These are phyloP conservation scores for Electrophaes corylata DNA, from an alignment of 2,888 invertebrate genomes.

Conservation along the genomic window DNA sequence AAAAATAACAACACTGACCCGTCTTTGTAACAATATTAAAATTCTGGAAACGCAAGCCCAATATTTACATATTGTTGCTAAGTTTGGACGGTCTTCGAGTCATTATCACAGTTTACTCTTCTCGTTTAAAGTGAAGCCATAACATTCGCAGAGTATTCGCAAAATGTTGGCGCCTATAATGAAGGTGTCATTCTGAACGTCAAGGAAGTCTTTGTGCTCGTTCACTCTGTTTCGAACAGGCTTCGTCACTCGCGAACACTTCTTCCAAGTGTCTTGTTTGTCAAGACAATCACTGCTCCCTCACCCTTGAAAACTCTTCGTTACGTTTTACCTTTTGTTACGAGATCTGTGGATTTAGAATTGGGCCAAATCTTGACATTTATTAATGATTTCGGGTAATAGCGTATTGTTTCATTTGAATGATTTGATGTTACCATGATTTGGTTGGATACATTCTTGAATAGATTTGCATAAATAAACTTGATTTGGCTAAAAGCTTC, in stretches of 20 bases:
- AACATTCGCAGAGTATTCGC: slow-evolving; percentile 67
- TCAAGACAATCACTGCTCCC: slow-evolving; percentile 37
- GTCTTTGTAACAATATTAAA: slow-evolving; percentile 39
- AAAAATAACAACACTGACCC: slow-evolving; percentile 8
- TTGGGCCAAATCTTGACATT: slow-evolving; percentile 54
- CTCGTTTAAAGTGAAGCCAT: slow-evolving; percentile 45
- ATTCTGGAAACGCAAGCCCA: slow-evolving; percentile 42
- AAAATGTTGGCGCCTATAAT: slow-evolving; percentile 70
- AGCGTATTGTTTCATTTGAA: slow-evolving; percentile 52
- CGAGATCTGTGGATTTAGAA: slow-evolving; percentile 39
- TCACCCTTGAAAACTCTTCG: slow-evolving; percentile 44
- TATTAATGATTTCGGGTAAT: slow-evolving; percentile 57
- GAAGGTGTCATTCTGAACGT: slow-evolving; percentile 71
- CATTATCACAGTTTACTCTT: slow-evolving; percentile 50
- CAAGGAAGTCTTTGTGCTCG: slow-evolving; percentile 63
- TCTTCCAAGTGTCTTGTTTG: slow-evolving; percentile 48
- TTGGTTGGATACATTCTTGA: slow-evolving; percentile 48
- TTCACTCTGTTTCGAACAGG: slow-evolving; percentile 49
- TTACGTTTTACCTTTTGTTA: slow-evolving; percentile 53
- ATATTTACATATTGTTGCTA: slow-evolving; percentile 50
- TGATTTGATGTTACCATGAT: slow-evolving; percentile 48
- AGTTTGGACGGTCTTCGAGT: slow-evolving; percentile 40
- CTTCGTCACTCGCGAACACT: slow-evolving; percentile 51
- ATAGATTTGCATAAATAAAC: slow-evolving; percentile 58
- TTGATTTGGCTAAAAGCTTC: slow-evolving; percentile 49